A percentile compares a stretch with the other conserved stretches of the same genome.
Conservation (phyloP, 2,888 invertebrate genomes). For the Adineta ricciae region DNA sequence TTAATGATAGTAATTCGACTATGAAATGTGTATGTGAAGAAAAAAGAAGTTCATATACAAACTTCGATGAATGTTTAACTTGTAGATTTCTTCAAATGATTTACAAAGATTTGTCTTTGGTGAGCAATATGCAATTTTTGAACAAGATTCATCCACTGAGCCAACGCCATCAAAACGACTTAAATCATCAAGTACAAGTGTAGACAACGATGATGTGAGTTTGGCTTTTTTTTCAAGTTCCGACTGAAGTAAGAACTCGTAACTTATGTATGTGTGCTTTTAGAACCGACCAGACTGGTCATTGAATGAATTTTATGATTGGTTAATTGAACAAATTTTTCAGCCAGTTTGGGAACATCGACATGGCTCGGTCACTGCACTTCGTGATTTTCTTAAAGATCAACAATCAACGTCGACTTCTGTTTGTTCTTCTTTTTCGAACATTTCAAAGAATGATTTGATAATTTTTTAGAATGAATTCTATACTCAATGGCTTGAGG, state of each 20-base stretch:
- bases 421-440: conserved; percentile 7
- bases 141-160: background rate
- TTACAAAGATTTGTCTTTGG: background rate
- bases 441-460: too few relatives aligned
- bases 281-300: background rate
- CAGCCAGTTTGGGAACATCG: conserved; percentile 73
- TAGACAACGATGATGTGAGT: background rate
- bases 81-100: background rate
- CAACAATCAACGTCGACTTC: background rate
- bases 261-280: too few relatives aligned
- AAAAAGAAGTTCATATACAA: too few relatives aligned
- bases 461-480: conserved; percentile 1
- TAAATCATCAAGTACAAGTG: background rate
- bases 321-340: conserved; percentile 81
- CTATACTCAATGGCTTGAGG: conserved; percentile 60
- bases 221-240: too few relatives aligned
- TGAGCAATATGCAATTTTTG: background rate
- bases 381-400: conserved; percentile 62
- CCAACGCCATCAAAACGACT: background rate
- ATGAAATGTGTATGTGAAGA: background rate
- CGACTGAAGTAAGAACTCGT: too few relatives aligned
- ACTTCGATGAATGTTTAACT: too few relatives aligned
- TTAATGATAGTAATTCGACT: background rate
- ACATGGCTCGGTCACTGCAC: conserved; percentile 83
- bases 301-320: conserved; percentile 53